Conservation (phyloP, 2,888 invertebrate genomes). For the Drosophila kokeensis region DNA sequence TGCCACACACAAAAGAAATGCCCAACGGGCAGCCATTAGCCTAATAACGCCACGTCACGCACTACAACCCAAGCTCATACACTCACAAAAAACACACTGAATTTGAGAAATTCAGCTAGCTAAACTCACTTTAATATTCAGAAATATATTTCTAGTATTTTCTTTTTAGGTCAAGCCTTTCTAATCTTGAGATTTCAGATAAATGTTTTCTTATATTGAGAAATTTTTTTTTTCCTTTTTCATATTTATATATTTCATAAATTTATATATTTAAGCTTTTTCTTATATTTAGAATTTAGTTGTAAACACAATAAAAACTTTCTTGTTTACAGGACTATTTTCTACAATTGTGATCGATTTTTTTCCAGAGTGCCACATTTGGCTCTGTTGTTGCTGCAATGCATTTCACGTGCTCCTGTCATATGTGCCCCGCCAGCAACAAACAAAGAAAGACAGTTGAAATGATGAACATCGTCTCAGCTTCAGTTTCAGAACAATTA, state of each 20-base stretch:
- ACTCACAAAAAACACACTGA: not conserved
- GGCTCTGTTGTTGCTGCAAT: constrained; percentile 11
- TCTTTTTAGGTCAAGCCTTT: too few species aligned
- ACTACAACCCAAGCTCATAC: constrained; percentile 34
- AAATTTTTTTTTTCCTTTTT: not conserved
- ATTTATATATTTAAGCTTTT: not conserved
- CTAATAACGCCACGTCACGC: constrained; percentile 74
- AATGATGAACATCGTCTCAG: constrained; percentile 66
- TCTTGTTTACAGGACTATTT: not conserved
- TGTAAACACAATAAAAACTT: too few species aligned
- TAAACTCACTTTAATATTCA: not conserved
- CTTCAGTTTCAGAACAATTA: constrained; percentile 62
- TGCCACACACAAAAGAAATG: constrained; percentile 77
- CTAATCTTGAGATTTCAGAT: not conserved
- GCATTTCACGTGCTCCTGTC: constrained; percentile 48
- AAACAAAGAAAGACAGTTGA: constrained; percentile 43
- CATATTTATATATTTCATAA: too few species aligned
- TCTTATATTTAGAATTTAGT: not conserved
- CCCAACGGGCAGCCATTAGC: constrained; percentile 78
- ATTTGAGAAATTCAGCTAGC: not conserved
- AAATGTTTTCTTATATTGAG: not conserved
- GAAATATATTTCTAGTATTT: not conserved
- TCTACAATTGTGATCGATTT: not conserved
- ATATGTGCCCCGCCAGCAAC: constrained; percentile 45
- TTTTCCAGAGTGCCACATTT: not conserved